A percentile compares a stretch with the other conserved stretches of the same genome.
Conservation (phyloP, 2,113 vertebrate species). For the Phyllopteryx taeniolatus region DNA sequence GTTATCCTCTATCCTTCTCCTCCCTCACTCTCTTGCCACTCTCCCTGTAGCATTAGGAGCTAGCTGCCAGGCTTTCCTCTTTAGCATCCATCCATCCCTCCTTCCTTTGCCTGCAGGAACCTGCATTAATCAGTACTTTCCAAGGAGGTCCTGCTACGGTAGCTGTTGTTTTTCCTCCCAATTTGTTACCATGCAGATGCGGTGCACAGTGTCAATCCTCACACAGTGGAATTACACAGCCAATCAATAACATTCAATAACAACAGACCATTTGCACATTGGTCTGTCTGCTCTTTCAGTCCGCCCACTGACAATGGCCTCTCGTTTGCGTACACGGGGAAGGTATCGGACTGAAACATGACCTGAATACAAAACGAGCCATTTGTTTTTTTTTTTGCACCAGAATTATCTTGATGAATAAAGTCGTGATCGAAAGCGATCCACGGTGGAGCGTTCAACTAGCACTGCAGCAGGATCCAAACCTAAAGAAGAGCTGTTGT, state of each 20-base stretch:
- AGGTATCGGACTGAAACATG: conserved; percentile 12
- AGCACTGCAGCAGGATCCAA: neutral
- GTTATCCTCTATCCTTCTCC: conserved; percentile 58
- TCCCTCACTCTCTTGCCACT: conserved; percentile 48
- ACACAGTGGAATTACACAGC: conserved; percentile 33
- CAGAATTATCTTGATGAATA: neutral
- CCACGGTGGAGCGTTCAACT: neutral
- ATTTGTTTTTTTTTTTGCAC: too few species aligned
- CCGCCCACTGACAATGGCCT: conserved; percentile 34
- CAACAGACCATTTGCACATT: conserved; percentile 41
- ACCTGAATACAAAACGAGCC: neutral
- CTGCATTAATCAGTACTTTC: conserved; percentile 61
- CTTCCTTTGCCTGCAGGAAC: conserved; percentile 59
- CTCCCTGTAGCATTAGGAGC: conserved; percentile 59
- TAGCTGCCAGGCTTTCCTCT: conserved; percentile 65
- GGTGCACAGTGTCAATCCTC: conserved; percentile 50
- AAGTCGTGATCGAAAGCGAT: neutral
- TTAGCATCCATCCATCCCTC: conserved; percentile 62
- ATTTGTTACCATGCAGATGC: conserved; percentile 62
- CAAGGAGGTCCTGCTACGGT: conserved; percentile 47
- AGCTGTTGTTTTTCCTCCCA: conserved; percentile 41
- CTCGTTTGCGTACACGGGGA: conserved; percentile 30
- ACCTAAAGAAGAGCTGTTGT: neutral
- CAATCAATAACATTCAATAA: conserved; percentile 51
- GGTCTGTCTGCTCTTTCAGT: conserved; percentile 44